Evolutionary conservation across 2,113 vertebrate genomes (phyloP).

Genomic region (Syngnathus floridae): DNA sequence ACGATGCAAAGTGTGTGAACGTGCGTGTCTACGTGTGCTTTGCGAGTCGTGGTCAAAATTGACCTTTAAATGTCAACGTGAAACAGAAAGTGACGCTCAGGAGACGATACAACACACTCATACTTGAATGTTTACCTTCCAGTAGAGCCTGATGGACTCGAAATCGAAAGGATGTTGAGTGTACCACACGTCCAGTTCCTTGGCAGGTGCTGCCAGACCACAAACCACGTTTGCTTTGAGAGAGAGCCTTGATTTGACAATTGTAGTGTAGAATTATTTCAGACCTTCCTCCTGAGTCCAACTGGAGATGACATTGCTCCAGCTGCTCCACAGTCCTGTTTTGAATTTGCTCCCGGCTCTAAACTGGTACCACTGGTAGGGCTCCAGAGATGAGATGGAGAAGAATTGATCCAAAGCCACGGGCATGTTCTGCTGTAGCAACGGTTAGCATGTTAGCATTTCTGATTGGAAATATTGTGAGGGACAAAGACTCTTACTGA

Average conservation of each 20-base stretch:
- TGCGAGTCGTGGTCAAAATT: conserved; percentile 37
- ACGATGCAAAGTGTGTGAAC: not conserved
- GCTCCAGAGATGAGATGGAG: conserved; percentile 48
- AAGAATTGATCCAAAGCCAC: not conserved
- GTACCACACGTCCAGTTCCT: conserved; percentile 64
- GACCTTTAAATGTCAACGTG: conserved; percentile 44
- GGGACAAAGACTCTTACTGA: conserved; percentile 35
- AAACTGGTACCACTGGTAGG: conserved; percentile 49
- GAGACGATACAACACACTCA: conserved; percentile 1
- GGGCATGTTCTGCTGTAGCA: conserved; percentile 26
- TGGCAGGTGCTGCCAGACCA: conserved; percentile 45
- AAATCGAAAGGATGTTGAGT: conserved; percentile 8
- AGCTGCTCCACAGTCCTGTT: conserved; percentile 64
- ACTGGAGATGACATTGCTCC: conserved; percentile 41
- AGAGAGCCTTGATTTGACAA: not conserved
- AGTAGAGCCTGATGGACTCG: conserved; percentile 39
- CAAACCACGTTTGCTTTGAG: not conserved
- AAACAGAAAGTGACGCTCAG: conserved; percentile 21
- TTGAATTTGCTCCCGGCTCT: conserved; percentile 53
- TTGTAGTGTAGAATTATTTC: not conserved
- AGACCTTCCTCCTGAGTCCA: conserved; percentile 66
- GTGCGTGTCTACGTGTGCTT: not conserved
- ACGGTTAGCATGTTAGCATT: not conserved
- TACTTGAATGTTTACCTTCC: conserved; percentile 47
- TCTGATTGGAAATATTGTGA: too few relatives aligned